phyloP scores from a whole-genome alignment of 35 echinoderm and acorn worm species.

The Nesometra sesokonis region DNA sequence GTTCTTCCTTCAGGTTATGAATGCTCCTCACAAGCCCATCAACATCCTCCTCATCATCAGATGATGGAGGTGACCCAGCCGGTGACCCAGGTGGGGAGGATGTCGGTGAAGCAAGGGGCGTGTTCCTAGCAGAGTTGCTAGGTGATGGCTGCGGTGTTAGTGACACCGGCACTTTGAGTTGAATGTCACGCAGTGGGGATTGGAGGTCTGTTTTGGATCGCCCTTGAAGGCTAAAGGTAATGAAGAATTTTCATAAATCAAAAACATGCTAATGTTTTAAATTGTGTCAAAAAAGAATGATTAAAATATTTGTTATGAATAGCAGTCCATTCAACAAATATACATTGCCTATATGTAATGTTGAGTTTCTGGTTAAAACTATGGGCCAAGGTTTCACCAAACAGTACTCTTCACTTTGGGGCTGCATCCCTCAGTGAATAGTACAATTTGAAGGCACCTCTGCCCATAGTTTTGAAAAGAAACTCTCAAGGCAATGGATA shows the following conservation, averaged over 20 bases:
- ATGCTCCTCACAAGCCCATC: slow-evolving; percentile 60
- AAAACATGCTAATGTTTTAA: too few species aligned
- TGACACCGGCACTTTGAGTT: slow-evolving; percentile 6
- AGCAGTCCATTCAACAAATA: too few species aligned
- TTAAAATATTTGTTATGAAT: too few species aligned
- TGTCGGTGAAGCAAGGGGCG: slow-evolving; percentile 34
- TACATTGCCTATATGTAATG: too few species aligned
- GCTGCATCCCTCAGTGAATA: too few species aligned
- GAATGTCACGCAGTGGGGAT: neutral
- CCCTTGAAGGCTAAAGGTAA: neutral
- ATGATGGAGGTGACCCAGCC: slow-evolving; percentile 38
- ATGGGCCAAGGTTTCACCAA: too few species aligned
- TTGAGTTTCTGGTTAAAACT: too few species aligned
- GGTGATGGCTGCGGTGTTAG: slow-evolving; percentile 11
- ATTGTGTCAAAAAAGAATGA: too few species aligned
- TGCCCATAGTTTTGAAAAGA: too few species aligned
- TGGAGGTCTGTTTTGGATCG: neutral
- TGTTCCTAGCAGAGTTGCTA: slow-evolving; percentile 8
- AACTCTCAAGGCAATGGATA: too few species aligned
- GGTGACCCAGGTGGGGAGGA: slow-evolving; percentile 53
- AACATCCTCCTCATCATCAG: slow-evolving; percentile 68
- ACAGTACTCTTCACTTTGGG: too few species aligned
- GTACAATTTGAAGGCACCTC: too few species aligned
- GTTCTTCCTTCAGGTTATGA: slow-evolving; percentile 55
- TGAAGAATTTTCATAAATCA: neutral